Percentiles rank a stretch among this genome's conserved stretches.
Conservation (phyloP, 1,140 invertebrate species). For the Carposina sasakii region DNA sequence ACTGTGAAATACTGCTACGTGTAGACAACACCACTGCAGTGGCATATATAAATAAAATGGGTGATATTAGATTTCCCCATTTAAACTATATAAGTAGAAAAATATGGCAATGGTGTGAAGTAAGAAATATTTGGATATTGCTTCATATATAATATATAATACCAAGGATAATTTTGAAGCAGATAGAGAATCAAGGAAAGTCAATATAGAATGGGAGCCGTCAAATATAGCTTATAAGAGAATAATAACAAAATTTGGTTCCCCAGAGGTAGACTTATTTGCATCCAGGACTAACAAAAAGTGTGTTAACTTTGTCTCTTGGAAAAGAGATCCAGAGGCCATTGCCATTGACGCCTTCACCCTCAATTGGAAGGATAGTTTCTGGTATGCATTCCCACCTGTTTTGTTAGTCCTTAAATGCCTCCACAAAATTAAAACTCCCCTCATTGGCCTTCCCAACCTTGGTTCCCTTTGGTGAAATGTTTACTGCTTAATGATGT, state of each 20-base stretch:
- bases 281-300: constrained; percentile 24
- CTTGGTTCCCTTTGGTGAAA: neutral
- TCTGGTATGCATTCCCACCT: neutral
- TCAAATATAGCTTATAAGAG: constrained; percentile 8
- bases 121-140: constrained; percentile 23
- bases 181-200: constrained; percentile 14
- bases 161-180: constrained; percentile 26
- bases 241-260: constrained; percentile 16
- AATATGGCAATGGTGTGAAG: constrained; percentile 30
- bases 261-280: constrained; percentile 27
- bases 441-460: neutral
- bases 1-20: constrained; percentile 26
- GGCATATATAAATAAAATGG: constrained; percentile 14
- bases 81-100: constrained; percentile 23
- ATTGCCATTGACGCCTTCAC: constrained; percentile 6
- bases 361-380: neutral
- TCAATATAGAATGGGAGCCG: constrained; percentile 18
- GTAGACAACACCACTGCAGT: constrained; percentile 30
- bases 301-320: constrained; percentile 25
- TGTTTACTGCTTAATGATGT: neutral
- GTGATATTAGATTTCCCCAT: constrained; percentile 16
- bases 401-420: neutral
- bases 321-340: constrained; percentile 25
- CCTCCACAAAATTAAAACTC: neutral
- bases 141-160: constrained; percentile 23